A percentile compares a stretch with the other conserved stretches of the same genome.
Conservation (phyloP, 1,140 invertebrate genomes). For the Drosophila jambulina region DNA sequence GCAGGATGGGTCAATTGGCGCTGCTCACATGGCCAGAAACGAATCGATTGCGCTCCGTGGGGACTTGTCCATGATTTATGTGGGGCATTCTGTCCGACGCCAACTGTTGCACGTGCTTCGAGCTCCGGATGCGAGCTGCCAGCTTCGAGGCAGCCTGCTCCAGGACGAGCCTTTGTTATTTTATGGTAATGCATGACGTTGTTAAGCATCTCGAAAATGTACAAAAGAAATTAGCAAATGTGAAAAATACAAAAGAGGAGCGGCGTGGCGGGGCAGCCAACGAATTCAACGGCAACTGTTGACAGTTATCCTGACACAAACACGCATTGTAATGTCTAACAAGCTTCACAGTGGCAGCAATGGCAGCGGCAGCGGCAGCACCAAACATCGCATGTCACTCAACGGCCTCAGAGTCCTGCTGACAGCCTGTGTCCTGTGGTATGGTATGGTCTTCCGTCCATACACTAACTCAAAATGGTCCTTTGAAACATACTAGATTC, state of each 20-base stretch:
- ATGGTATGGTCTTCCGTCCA: too few species aligned
- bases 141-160: not conserved
- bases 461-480: too few species aligned
- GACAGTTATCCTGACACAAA: slow-evolving; percentile 83
- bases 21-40: slow-evolving; percentile 56
- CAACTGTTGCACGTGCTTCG: slow-evolving; percentile 66
- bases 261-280: slow-evolving; percentile 14
- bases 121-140: not conserved
- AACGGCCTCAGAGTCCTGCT: slow-evolving; percentile 54
- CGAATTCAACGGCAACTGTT: slow-evolving; percentile 68
- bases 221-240: slow-evolving; percentile 79
- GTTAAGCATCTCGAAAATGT: slow-evolving; percentile 60
- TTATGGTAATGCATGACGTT: slow-evolving; percentile 72
- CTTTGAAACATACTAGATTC: too few species aligned
- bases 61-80: slow-evolving; percentile 39
- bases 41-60: slow-evolving; percentile 50
- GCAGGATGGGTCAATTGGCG: slow-evolving; percentile 45
- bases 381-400: slow-evolving; percentile 67
- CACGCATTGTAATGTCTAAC: slow-evolving; percentile 83
- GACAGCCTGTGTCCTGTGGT: slow-evolving; percentile 34
- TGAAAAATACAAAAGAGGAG: slow-evolving; percentile 30
- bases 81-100: slow-evolving; percentile 22
- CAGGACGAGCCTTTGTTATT: slow-evolving; percentile 61
- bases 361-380: slow-evolving; percentile 24
- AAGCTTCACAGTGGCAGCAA: slow-evolving; percentile 63